phyloP scores from a whole-genome alignment of 2,113 vertebrate genomes.

The Thamnophis sirtalis region DNA sequence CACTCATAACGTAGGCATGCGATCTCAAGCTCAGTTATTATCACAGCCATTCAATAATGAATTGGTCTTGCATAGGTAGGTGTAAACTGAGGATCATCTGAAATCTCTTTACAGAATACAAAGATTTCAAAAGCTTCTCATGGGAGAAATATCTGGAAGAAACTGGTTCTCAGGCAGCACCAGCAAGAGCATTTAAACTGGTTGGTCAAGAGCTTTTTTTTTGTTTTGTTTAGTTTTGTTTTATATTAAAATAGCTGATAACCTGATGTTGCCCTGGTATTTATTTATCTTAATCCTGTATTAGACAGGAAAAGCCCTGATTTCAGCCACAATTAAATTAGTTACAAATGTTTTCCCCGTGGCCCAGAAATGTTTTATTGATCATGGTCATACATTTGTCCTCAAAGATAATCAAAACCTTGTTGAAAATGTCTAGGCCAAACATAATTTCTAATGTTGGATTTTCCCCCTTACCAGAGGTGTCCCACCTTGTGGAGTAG shows the following conservation, averaged over 20 bases:
- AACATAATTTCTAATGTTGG: too few species aligned
- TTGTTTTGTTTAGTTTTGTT: not conserved
- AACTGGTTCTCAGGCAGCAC: constrained; percentile 82
- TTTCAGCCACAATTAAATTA: too few species aligned
- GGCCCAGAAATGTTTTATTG: too few species aligned
- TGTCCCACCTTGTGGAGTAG: too few species aligned
- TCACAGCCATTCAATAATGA: not conserved
- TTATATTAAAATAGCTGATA: not conserved
- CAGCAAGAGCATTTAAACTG: constrained; percentile 86
- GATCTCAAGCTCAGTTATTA: not conserved
- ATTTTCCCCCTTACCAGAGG: too few species aligned
- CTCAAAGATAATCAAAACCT: too few species aligned
- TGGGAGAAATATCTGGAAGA: constrained; percentile 90
- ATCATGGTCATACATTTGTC: too few species aligned
- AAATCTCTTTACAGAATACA: constrained; percentile 70
- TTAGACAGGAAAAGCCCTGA: too few species aligned
- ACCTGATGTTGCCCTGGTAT: too few species aligned
- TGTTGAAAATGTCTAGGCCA: too few species aligned
- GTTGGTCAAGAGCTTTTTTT: constrained; percentile 62
- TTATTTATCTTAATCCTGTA: too few species aligned
- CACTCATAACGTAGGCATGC: not conserved
- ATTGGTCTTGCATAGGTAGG: not conserved
- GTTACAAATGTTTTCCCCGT: too few species aligned
- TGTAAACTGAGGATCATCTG: not conserved
- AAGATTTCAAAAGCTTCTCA: constrained; percentile 78